These are phyloP conservation scores for Sclerodermus sp. DNA, from an alignment of 2,888 invertebrate genomes.

Conservation along the genomic window DNA sequence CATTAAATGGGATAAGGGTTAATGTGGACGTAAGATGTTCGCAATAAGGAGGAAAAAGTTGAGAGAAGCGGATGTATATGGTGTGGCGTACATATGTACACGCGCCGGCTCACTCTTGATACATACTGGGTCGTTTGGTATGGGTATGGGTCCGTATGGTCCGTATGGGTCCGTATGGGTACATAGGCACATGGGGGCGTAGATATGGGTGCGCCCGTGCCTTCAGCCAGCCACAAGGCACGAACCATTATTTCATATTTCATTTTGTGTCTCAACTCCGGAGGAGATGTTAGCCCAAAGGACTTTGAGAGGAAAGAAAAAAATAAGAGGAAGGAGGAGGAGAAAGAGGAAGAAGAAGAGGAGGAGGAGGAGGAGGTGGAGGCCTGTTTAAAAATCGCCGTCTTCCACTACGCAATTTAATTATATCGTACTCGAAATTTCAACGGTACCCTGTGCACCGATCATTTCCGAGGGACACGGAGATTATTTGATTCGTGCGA, in stretches of 20 bases:
- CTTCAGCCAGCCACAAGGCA: constrained; percentile 53
- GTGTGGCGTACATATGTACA: constrained; percentile 26
- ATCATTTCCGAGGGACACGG: no score
- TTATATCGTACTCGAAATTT: no score
- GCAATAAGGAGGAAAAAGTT: constrained; percentile 33
- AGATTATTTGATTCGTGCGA: no score
- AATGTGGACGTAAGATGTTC: constrained; percentile 42
- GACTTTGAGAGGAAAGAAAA: constrained; percentile 23
- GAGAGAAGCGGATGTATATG: constrained; percentile 42
- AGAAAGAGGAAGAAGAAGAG: constrained; percentile 14
- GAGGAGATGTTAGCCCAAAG: constrained; percentile 44
- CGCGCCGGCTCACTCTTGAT: constrained; percentile 3
- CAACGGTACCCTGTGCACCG: no score
- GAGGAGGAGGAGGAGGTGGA: constrained; percentile 11
- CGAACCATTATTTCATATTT: constrained; percentile 59
- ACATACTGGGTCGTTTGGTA: neutral
- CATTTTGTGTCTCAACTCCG: constrained; percentile 54
- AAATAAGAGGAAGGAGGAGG: constrained; percentile 17
- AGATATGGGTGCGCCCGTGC: constrained; percentile 58
- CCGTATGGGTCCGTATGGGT: constrained; percentile 32
- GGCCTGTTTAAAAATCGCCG: constrained; percentile 9
- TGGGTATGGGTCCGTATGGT: no score
- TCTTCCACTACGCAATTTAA: no score
- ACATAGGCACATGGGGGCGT: constrained; percentile 56
- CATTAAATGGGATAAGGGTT: constrained; percentile 45